These are phyloP conservation scores for Melanotaenia pygmaea DNA, from an alignment of 2,797 vertebrate genomes.

Conservation along the genomic window DNA sequence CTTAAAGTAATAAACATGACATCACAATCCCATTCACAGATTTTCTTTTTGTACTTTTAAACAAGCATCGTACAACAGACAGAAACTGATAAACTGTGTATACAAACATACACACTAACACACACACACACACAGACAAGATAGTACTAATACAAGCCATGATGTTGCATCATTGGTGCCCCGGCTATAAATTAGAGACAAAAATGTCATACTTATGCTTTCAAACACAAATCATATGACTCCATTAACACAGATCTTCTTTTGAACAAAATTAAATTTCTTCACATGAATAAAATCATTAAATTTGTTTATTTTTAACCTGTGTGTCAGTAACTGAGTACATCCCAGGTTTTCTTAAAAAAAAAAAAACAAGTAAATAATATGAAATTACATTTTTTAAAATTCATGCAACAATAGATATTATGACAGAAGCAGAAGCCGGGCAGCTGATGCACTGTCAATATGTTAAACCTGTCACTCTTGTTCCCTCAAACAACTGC, in stretches of 20 bases:
- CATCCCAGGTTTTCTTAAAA: neutral
- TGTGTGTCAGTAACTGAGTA: neutral
- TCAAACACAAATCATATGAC: conserved; percentile 26
- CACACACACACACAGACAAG: conserved; percentile 16
- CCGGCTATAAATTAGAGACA: conserved; percentile 47
- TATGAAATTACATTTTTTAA: conserved; percentile 2
- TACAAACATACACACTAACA: conserved; percentile 15
- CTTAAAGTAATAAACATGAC: conserved; percentile 1
- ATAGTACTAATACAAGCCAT: conserved; percentile 38
- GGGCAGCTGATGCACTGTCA: conserved; percentile 44
- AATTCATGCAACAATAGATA: conserved; percentile 17
- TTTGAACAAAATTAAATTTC: conserved; percentile 21
- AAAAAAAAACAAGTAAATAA: neutral
- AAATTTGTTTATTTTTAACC: neutral
- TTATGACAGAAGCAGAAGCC: conserved; percentile 14
- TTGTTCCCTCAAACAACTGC: conserved; percentile 21
- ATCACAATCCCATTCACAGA: conserved; percentile 37
- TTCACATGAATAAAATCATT: neutral
- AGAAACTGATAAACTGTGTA: conserved; percentile 21
- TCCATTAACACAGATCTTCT: neutral
- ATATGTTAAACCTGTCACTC: conserved; percentile 54
- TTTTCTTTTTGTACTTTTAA: conserved; percentile 40
- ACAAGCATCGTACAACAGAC: conserved; percentile 34
- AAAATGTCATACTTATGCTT: conserved; percentile 22
- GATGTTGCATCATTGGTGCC: conserved; percentile 45